phyloP scores from a whole-genome alignment of 2,797 vertebrate genomes.

The Acanthopagrus latus region DNA sequence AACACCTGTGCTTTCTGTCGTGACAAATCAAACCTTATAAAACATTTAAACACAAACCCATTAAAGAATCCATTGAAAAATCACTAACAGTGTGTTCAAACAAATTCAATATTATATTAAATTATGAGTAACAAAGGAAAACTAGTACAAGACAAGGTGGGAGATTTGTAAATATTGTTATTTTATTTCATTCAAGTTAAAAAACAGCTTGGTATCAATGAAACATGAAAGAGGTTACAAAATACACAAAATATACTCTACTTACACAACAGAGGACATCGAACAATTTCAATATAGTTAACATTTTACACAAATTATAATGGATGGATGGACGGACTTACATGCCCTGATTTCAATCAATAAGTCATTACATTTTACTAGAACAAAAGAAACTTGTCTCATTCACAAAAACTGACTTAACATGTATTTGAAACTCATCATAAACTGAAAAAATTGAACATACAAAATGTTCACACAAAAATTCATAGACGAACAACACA shows the following conservation, averaged over 20 bases:
- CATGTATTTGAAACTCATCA: not conserved
- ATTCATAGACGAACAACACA: conserved; percentile 33
- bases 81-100: no score
- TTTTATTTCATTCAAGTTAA: no score
- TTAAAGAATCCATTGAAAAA: no score
- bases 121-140: no score
- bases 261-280: conserved; percentile 6
- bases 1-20: no score
- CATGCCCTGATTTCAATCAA: not conserved
- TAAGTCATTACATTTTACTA: not conserved
- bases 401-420: conserved; percentile 19
- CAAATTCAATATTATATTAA: no score
- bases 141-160: no score
- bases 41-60: no score
- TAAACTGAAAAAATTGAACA: conserved; percentile 15
- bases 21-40: no score
- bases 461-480: conserved; percentile 5
- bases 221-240: no score
- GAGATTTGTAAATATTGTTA: no score
- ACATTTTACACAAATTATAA: conserved; percentile 26
- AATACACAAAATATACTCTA: not conserved
- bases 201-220: no score
- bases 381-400: conserved; percentile 16
- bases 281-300: conserved; percentile 3
- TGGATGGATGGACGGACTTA: conserved; percentile 6